phyloP scores from a whole-genome alignment of 2,113 vertebrate species.

The Chelonoidis abingdonii region DNA sequence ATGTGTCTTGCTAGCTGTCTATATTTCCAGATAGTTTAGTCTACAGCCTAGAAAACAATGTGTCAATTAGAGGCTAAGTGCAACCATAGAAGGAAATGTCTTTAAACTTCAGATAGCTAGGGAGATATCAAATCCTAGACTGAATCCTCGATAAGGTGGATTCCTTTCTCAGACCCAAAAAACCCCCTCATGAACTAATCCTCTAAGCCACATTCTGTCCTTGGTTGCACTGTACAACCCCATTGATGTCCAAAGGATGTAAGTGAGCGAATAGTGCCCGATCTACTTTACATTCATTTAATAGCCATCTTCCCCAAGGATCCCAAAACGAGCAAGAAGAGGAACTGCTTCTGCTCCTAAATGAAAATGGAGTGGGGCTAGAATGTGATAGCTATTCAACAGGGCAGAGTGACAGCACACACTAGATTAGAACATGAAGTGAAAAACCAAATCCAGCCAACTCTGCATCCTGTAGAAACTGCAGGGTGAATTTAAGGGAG shows the following conservation, averaged over 20 bases:
- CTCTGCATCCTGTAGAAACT: neutral
- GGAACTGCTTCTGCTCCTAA: neutral
- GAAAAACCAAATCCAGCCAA: neutral
- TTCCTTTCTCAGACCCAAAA: neutral
- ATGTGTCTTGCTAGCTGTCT: neutral
- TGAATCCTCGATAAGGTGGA: neutral
- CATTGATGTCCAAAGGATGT: neutral
- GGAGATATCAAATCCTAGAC: neutral
- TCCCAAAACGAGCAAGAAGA: neutral
- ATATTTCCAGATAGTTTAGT: neutral
- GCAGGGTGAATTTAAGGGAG: neutral
- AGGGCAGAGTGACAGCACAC: neutral
- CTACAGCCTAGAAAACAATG: neutral
- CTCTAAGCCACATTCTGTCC: neutral
- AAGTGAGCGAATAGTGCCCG: neutral
- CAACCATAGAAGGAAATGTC: neutral
- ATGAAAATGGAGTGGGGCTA: fast-evolving
- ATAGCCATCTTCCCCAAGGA: neutral
- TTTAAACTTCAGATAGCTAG: neutral
- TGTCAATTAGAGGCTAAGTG: neutral
- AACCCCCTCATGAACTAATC: fast-evolving
- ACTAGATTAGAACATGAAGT: neutral
- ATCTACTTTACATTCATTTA: neutral
- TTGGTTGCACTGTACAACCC: neutral
- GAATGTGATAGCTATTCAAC: neutral